These are phyloP conservation scores for Scaptomyza montana DNA, from an alignment of 1,140 invertebrate species.

Conservation along the genomic window DNA sequence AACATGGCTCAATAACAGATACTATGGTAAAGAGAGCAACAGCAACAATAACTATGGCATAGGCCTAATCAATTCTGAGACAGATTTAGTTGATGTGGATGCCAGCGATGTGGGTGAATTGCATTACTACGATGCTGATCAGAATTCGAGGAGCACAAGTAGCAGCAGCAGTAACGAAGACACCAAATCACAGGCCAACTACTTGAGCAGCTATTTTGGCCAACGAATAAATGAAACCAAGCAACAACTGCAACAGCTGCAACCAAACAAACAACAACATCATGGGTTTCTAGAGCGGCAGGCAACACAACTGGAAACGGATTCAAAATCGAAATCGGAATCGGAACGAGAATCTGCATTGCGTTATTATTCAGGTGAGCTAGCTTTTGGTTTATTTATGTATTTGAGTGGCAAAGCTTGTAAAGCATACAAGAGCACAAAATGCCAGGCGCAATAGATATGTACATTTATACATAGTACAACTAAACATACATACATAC, in stretches of 20 bases:
- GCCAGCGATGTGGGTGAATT: slow-evolving; percentile 43
- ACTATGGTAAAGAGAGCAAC: slow-evolving; percentile 32
- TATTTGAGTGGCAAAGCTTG: too few species aligned
- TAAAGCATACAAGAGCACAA: neutral
- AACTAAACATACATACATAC: too few species aligned
- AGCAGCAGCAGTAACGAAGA: slow-evolving; percentile 7
- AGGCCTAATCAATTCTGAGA: slow-evolving; percentile 17
- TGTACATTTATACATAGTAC: neutral
- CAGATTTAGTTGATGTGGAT: neutral
- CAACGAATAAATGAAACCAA: slow-evolving; percentile 24
- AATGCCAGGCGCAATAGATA: slow-evolving; percentile 5
- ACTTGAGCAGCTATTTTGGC: slow-evolving; percentile 31
- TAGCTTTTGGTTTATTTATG: slow-evolving; percentile 9
- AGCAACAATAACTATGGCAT: slow-evolving; percentile 27
- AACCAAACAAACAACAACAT: neutral
- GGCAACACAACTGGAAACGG: slow-evolving; percentile 16
- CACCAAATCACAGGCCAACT: slow-evolving; percentile 41
- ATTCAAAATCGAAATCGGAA: slow-evolving; percentile 8
- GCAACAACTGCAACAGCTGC: neutral
- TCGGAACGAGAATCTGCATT: slow-evolving; percentile 28
- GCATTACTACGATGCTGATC: slow-evolving; percentile 55
- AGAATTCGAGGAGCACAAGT: slow-evolving; percentile 5
- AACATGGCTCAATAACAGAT: slow-evolving; percentile 16
- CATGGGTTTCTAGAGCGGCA: neutral
- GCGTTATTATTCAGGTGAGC: slow-evolving; percentile 35